phyloP scores from a whole-genome alignment of 2,113 vertebrate genomes.

The Rhinopomastus cyanomelas region DNA sequence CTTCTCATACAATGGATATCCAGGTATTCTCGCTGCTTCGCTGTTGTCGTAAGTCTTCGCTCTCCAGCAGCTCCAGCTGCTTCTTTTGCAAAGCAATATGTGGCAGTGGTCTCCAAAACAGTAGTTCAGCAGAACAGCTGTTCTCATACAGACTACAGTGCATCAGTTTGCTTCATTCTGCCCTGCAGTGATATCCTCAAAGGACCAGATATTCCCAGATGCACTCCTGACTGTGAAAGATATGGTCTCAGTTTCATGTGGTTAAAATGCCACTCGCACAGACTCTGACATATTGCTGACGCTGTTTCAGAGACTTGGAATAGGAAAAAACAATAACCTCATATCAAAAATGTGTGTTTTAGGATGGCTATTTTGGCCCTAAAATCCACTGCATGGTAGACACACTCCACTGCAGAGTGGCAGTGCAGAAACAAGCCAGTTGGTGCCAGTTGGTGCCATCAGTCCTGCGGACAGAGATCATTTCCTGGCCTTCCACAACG shows the following conservation, averaged over 20 bases:
- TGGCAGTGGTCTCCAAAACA: neutral
- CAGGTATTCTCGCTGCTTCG: neutral
- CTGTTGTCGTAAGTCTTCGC: neutral
- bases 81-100: neutral
- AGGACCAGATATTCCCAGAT: neutral
- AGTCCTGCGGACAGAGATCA: neutral
- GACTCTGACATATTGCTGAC: neutral
- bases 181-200: neutral
- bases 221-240: neutral
- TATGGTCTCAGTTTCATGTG: neutral
- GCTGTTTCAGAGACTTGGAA: neutral
- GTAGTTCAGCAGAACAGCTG: neutral
- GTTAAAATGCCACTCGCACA: neutral
- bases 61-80: neutral
- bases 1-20: neutral
- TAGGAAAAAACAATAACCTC: fast-evolving
- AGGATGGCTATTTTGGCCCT: neutral
- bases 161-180: neutral
- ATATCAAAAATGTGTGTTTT: neutral
- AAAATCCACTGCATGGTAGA: fast-evolving
- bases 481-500: fast-evolving
- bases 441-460: neutral
- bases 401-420: neutral
- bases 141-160: neutral
- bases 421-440: neutral